Percentiles rank a stretch among this genome's conserved stretches.
phyloP scores from a whole-genome alignment of 2,113 vertebrate genomes.

The Stictonetta naevosa region DNA sequence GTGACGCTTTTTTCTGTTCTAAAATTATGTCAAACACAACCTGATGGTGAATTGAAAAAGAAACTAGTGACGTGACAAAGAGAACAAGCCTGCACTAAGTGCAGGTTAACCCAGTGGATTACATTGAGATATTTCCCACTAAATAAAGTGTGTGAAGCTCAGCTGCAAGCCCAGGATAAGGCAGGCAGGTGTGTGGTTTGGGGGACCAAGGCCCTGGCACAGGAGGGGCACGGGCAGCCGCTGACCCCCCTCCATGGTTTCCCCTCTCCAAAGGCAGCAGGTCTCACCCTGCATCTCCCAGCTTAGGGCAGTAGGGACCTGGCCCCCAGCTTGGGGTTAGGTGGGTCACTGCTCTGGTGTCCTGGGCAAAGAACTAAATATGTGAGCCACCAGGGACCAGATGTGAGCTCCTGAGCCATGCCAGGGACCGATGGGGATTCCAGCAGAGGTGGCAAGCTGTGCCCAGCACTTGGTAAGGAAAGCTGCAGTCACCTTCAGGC shows the following conservation, averaged over 20 bases:
- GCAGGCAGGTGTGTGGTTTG: rapidly evolving
- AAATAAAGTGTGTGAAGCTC: neutral
- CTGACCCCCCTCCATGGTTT: neutral
- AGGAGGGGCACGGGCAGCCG: neutral
- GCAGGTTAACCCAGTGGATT: neutral
- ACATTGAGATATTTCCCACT: neutral
- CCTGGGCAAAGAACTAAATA: neutral
- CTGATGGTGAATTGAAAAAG: too few species aligned
- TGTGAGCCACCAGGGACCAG: neutral
- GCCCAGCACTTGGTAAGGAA: neutral
- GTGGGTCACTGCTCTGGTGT: neutral
- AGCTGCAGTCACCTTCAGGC: neutral
- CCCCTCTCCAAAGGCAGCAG: neutral
- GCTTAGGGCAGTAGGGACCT: neutral
- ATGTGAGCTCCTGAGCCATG: neutral
- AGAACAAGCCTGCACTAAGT: rapidly evolving
- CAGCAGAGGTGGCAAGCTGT: neutral
- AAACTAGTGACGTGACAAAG: rapidly evolving
- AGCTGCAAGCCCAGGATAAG: neutral
- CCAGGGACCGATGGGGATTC: neutral
- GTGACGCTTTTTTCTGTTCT: neutral
- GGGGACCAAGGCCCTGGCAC: neutral
- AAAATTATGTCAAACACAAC: neutral
- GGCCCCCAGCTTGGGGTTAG: neutral
- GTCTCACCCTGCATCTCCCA: neutral